Evolutionary conservation across 2,888 invertebrate genomes (phyloP).

Genomic region (Nezara viridula): DNA sequence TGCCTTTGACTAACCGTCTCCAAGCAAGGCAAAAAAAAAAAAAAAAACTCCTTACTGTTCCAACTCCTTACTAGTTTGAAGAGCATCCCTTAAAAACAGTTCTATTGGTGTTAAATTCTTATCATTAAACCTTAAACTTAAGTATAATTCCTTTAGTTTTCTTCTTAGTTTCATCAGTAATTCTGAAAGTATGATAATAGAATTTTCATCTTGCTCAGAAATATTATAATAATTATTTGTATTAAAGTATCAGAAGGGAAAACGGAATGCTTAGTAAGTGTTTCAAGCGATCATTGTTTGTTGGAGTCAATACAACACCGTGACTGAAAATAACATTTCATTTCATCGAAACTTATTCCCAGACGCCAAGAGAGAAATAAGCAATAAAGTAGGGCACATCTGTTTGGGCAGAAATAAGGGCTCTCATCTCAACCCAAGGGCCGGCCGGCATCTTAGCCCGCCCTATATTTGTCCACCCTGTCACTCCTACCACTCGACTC

Average conservation of each 20-base stretch:
- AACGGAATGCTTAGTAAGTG: background rate
- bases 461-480: background rate
- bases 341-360: background rate
- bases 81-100: too few relatives aligned
- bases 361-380: background rate
- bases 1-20: too few relatives aligned
- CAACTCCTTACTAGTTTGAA: too few relatives aligned
- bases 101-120: too few relatives aligned
- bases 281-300: background rate
- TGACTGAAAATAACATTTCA: background rate
- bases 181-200: too few relatives aligned
- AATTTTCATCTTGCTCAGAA: too few relatives aligned
- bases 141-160: too few relatives aligned
- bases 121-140: too few relatives aligned
- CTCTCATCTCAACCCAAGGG: background rate
- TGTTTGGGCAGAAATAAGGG: conserved; percentile 1
- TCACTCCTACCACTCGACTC: background rate
- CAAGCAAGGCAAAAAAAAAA: too few relatives aligned
- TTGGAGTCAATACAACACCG: background rate
- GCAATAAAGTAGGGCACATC: background rate
- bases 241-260: background rate
- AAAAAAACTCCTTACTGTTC: too few relatives aligned
- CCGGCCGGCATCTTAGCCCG: background rate
- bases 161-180: too few relatives aligned
- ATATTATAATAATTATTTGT: background rate